These are phyloP conservation scores for Neocrepidodera transversa DNA, from an alignment of 2,888 invertebrate genomes.

Conservation along the genomic window DNA sequence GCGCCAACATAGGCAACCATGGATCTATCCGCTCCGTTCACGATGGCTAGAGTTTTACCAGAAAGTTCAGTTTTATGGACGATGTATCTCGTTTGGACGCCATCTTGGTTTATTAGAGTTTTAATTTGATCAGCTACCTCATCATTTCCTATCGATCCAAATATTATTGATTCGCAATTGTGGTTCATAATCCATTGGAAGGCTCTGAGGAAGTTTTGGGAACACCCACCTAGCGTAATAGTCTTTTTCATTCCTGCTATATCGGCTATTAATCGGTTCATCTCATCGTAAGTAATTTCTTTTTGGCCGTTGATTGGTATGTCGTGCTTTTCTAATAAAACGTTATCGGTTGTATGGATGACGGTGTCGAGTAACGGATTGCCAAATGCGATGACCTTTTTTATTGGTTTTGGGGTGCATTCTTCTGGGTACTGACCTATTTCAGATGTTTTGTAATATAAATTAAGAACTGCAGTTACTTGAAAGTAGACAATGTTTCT, in stretches of 20 bases:
- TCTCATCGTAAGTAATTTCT: constrained; percentile 6
- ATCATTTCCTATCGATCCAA: constrained; percentile 64
- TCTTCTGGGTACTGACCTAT: neutral
- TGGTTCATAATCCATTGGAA: constrained; percentile 57
- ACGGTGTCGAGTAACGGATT: constrained; percentile 21
- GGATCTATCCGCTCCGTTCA: constrained; percentile 60
- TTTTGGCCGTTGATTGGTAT: constrained; percentile 13
- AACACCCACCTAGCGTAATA: constrained; percentile 59
- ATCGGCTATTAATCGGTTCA: constrained; percentile 5
- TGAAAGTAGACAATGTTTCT: neutral
- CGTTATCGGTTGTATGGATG: constrained; percentile 7
- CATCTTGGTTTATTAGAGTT: constrained; percentile 56
- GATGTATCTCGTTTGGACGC: constrained; percentile 58
- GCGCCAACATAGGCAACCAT: constrained; percentile 66
- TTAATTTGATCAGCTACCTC: constrained; percentile 58
- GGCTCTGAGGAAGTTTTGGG: constrained; percentile 62
- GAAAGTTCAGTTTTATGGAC: constrained; percentile 56
- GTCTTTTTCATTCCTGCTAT: neutral
- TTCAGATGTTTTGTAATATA: neutral
- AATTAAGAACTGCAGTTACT: neutral
- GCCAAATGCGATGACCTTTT: constrained; percentile 20
- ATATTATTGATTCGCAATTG: constrained; percentile 55
- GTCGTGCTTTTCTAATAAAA: constrained; percentile 14
- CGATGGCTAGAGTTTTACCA: constrained; percentile 63
- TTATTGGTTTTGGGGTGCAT: neutral